These are phyloP conservation scores for Chaenogobius annularis DNA, from an alignment of 2,113 vertebrate species.

Conservation along the genomic window DNA sequence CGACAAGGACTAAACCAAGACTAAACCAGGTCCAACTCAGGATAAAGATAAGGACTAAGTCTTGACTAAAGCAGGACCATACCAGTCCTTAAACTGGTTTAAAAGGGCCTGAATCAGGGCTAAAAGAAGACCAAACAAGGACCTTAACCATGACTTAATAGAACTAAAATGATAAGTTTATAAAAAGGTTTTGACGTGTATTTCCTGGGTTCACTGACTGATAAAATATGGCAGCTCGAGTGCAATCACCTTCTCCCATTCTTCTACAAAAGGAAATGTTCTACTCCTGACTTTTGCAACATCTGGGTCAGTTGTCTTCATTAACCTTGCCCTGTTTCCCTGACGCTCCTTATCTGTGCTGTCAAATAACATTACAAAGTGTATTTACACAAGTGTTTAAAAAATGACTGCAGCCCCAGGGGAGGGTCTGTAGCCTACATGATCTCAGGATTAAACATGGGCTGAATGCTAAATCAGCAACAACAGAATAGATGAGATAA, in stretches of 20 bases:
- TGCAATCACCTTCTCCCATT: slow-evolving; percentile 5
- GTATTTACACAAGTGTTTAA: background rate
- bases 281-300: background rate
- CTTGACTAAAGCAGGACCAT: too few species aligned
- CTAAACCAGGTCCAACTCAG: too few species aligned
- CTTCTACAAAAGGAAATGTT: slow-evolving; percentile 9
- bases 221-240: background rate
- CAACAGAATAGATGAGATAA: background rate
- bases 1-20: too few species aligned
- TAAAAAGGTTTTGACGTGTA: background rate
- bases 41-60: too few species aligned
- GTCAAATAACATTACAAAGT: slow-evolving; percentile 3
- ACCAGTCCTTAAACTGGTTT: too few species aligned
- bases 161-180: background rate
- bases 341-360: background rate
- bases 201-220: background rate
- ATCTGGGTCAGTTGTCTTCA: slow-evolving; percentile 8
- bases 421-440: slow-evolving; percentile 26
- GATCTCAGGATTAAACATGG: slow-evolving; percentile 15
- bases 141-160: background rate
- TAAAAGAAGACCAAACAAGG: background rate
- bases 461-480: background rate
- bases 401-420: background rate
- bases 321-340: background rate
- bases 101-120: too few species aligned